Evolutionary conservation across 2,888 invertebrate genomes (phyloP).

Genomic region (Acronicta psi): DNA sequence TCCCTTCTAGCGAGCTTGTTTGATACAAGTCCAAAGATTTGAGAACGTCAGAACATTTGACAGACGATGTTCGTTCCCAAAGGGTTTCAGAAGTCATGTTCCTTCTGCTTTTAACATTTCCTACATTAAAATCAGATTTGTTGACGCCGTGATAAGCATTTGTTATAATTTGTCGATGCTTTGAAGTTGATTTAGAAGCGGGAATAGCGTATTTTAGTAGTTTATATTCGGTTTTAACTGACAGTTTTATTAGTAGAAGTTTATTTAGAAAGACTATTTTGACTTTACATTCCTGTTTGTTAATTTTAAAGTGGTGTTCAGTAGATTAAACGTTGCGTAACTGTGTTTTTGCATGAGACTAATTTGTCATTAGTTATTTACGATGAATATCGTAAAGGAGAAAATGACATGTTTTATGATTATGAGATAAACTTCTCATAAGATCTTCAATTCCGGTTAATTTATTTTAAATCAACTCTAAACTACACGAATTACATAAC

Average conservation of each 20-base stretch:
- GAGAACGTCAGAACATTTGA: slow-evolving; percentile 42
- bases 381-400: not conserved
- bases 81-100: slow-evolving; percentile 28
- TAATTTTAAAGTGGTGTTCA: slow-evolving; percentile 17
- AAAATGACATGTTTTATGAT: slow-evolving; percentile 9
- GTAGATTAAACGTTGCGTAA: slow-evolving; percentile 27
- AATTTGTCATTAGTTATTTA: slow-evolving; percentile 1
- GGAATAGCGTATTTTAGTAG: slow-evolving; percentile 35
- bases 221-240: slow-evolving; percentile 19
- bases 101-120: slow-evolving; percentile 26
- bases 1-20: slow-evolving; percentile 17
- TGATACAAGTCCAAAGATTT: slow-evolving; percentile 19
- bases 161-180: slow-evolving; percentile 48
- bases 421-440: slow-evolving; percentile 10
- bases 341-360: slow-evolving; percentile 15
- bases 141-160: slow-evolving; percentile 40
- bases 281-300: slow-evolving; percentile 26
- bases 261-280: slow-evolving; percentile 29
- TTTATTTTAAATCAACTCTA: slow-evolving; percentile 8
- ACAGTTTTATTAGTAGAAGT: slow-evolving; percentile 41
- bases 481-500: slow-evolving; percentile 14
- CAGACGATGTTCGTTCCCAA: slow-evolving; percentile 22
- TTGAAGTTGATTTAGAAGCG: slow-evolving; percentile 47
- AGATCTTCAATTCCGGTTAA: not conserved
- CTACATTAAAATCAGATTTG: slow-evolving; percentile 21